Conservation (phyloP, 2,888 invertebrate genomes). For the Mythimna ferrago region DNA sequence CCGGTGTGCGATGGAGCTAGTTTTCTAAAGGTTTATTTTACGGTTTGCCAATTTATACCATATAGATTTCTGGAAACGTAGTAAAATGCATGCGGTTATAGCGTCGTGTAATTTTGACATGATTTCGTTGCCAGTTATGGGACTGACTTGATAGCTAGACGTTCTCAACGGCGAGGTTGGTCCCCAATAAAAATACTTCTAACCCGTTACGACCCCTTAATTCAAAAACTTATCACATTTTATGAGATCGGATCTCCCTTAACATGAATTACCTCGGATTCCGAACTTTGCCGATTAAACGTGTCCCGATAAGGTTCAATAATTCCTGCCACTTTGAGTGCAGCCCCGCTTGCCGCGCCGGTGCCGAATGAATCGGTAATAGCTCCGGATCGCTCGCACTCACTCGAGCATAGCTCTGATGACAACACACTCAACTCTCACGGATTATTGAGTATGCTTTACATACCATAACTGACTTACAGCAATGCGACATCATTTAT, state of each 20-base stretch:
- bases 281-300: constrained; percentile 62
- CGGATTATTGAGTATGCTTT: neutral
- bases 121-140: too few relatives aligned
- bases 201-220: constrained; percentile 27
- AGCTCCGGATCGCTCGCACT: constrained; percentile 16
- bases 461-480: neutral
- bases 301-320: constrained; percentile 58
- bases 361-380: constrained; percentile 30
- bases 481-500: neutral
- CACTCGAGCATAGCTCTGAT: constrained; percentile 11
- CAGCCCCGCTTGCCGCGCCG: constrained; percentile 3
- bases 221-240: constrained; percentile 50
- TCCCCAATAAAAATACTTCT: neutral
- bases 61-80: neutral
- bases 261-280: constrained; percentile 45
- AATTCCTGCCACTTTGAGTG: constrained; percentile 37
- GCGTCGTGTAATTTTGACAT: neutral
- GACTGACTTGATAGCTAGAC: neutral
- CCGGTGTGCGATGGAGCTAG: constrained; percentile 10
- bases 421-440: constrained; percentile 6
- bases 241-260: constrained; percentile 29
- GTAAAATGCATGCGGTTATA: neutral
- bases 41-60: neutral
- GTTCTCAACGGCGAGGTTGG: neutral
- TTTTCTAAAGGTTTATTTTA: constrained; percentile 20